phyloP scores from a whole-genome alignment of 1,140 invertebrate genomes.

The Phymastichus coffea region DNA sequence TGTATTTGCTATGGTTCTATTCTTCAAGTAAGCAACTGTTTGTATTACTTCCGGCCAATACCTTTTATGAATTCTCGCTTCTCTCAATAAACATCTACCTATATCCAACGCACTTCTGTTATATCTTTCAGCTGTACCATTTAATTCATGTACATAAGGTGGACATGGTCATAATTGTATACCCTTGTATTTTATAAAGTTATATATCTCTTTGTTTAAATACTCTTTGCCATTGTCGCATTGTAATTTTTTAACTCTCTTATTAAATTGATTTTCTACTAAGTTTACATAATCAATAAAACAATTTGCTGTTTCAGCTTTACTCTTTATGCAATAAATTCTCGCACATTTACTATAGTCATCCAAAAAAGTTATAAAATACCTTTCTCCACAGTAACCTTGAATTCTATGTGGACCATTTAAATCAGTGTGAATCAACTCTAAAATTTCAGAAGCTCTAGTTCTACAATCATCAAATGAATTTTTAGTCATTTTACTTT shows the following conservation, averaged over 20 bases:
- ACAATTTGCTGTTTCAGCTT: not conserved
- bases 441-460: no score
- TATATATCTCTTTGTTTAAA: no score
- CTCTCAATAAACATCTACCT: conserved; percentile 2
- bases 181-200: conserved; percentile 6
- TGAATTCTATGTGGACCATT: no score
- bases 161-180: conserved; percentile 3
- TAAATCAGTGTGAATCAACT: no score
- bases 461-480: no score
- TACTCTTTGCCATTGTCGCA: no score
- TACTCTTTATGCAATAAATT: not conserved
- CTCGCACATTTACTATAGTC: not conserved
- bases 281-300: no score
- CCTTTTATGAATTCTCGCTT: not conserved
- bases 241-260: not conserved
- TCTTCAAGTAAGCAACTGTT: conserved; percentile 5
- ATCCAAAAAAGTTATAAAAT: not conserved
- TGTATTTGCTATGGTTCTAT: no score
- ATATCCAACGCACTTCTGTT: no score
- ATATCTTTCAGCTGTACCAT: no score
- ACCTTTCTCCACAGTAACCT: not conserved
- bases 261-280: not conserved
- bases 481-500: no score
- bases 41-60: conserved; percentile 25
- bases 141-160: no score